phyloP scores from a whole-genome alignment of 2,113 vertebrate species.

The Reinhardtius hippoglossoides region DNA sequence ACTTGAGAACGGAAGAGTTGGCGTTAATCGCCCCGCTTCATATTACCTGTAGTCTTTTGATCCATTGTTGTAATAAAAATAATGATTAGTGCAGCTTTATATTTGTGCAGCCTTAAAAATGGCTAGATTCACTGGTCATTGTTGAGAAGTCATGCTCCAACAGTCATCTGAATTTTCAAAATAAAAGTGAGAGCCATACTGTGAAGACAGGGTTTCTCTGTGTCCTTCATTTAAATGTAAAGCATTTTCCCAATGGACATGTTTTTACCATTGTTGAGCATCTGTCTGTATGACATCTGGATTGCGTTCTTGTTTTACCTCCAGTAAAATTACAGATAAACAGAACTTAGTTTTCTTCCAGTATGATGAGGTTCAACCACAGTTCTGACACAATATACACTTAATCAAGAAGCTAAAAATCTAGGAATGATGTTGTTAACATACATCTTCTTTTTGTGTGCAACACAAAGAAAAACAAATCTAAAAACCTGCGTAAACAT shows the following conservation, averaged over 20 bases:
- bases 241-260: constrained; percentile 4
- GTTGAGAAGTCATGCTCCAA: no score
- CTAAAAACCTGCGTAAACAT: constrained; percentile 13
- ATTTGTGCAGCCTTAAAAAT: neutral
- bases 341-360: constrained; percentile 20
- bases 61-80: no score
- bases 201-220: neutral
- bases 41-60: no score
- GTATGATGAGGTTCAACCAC: constrained; percentile 31
- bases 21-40: no score
- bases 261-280: neutral
- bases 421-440: constrained; percentile 18
- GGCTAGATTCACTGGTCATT: no score
- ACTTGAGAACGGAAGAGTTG: neutral
- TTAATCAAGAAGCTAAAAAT: constrained; percentile 25
- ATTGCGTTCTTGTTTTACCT: constrained; percentile 9
- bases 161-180: neutral
- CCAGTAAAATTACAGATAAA: constrained; percentile 15
- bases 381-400: constrained; percentile 48
- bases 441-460: constrained; percentile 20
- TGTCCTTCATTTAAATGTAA: neutral
- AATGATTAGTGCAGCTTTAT: no score
- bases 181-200: constrained; percentile 12
- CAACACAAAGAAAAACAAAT: constrained; percentile 14
- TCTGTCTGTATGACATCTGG: constrained; percentile 2